Evolutionary conservation across 2,113 vertebrate genomes (phyloP).

Genomic region (Nannobrachium achirus): DNA sequence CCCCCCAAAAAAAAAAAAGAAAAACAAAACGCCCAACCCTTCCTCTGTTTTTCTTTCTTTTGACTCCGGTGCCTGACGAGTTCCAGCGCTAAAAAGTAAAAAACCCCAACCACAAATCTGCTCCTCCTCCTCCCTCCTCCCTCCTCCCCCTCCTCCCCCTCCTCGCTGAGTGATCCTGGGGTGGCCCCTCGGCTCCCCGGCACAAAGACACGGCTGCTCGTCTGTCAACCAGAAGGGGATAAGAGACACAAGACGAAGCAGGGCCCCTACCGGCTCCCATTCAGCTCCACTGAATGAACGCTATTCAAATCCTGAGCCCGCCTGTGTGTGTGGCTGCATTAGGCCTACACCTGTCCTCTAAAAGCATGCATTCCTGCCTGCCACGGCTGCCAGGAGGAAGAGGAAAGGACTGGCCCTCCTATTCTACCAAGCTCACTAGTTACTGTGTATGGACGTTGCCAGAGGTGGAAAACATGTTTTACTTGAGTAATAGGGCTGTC

Average conservation of each 20-base stretch:
- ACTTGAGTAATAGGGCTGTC: no score
- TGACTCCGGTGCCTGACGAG: slow-evolving; percentile 38
- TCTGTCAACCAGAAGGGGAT: slow-evolving; percentile 57
- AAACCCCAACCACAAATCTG: no score
- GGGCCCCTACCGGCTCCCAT: slow-evolving; percentile 67
- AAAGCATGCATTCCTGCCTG: slow-evolving; percentile 39
- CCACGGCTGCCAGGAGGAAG: neutral
- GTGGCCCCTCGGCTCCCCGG: slow-evolving; percentile 49
- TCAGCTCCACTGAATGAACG: slow-evolving; percentile 69
- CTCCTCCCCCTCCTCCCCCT: slow-evolving; percentile 35
- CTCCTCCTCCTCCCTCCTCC: slow-evolving; percentile 23
- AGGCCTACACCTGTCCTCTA: slow-evolving; percentile 70
- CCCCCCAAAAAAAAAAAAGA: slow-evolving; percentile 10
- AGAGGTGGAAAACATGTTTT: no score
- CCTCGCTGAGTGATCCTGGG: slow-evolving; percentile 56
- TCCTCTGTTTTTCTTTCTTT: slow-evolving; percentile 23
- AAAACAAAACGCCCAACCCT: neutral
- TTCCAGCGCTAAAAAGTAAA: slow-evolving; percentile 34
- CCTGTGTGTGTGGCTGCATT: slow-evolving; percentile 57
- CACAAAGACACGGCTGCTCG: slow-evolving; percentile 74
- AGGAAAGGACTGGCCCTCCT: neutral
- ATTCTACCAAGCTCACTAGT: no score
- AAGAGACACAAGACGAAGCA: slow-evolving; percentile 46
- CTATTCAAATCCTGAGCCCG: slow-evolving; percentile 68
- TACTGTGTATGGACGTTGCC: no score